Conservation (phyloP, 2,888 invertebrate species). For the Cybosia mesomella region DNA sequence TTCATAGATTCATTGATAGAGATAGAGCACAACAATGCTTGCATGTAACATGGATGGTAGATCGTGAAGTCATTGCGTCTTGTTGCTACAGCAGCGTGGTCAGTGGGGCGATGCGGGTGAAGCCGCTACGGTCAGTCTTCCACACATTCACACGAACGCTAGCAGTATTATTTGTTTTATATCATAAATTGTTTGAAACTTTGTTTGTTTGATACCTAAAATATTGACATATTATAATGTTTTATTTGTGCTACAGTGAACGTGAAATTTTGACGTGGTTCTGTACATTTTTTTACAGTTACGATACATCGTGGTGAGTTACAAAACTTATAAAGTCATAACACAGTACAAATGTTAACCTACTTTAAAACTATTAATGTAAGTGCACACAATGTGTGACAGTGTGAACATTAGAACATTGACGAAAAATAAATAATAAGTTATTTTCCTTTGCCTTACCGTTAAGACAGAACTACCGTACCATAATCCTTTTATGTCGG, state of each 20-base stretch:
- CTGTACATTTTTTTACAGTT: conserved; percentile 32
- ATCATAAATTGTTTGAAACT: neutral
- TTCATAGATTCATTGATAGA: conserved; percentile 75
- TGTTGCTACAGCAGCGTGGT: conserved; percentile 70
- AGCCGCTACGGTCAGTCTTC: conserved; percentile 67
- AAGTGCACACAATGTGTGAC: conserved; percentile 13
- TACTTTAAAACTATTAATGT: conserved; percentile 9
- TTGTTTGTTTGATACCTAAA: neutral
- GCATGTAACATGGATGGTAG: conserved; percentile 73
- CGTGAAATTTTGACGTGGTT: conserved; percentile 34
- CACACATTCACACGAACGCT: conserved; percentile 57
- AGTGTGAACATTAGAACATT: conserved; percentile 8
- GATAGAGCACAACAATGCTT: conserved; percentile 78
- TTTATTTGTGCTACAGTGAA: conserved; percentile 38
- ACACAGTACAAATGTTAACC: conserved; percentile 7
- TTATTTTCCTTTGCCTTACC: conserved; percentile 21
- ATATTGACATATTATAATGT: conserved; percentile 31
- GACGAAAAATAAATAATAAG: conserved; percentile 16
- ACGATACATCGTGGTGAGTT: conserved; percentile 42
- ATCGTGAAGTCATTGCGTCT: conserved; percentile 60
- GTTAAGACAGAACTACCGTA: conserved; percentile 39
- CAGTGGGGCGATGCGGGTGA: conserved; percentile 73
- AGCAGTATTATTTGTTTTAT: conserved; percentile 50
- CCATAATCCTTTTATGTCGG: conserved; percentile 43
- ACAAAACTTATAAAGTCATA: neutral